These are phyloP conservation scores for Synergus gifuensis DNA, from an alignment of 2,888 invertebrate species.

Conservation along the genomic window DNA sequence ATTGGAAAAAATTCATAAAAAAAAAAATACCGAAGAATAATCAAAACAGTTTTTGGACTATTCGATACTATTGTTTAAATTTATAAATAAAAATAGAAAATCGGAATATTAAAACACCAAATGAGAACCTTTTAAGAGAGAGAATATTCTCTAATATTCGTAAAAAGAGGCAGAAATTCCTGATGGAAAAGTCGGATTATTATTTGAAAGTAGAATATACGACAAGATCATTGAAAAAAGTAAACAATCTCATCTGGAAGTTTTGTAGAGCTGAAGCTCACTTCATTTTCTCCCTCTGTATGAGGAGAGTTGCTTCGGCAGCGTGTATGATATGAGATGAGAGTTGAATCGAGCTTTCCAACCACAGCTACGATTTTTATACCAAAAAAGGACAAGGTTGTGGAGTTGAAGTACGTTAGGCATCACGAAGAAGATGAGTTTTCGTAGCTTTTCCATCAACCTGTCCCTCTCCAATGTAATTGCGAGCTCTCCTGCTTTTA, in stretches of 20 bases:
- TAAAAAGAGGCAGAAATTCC: neutral
- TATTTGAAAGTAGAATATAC: neutral
- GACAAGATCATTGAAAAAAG: conserved; percentile 5
- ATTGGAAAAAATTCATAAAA: neutral
- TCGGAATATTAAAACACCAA: neutral
- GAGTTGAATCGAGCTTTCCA: conserved; percentile 9
- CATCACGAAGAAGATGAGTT: conserved; percentile 21
- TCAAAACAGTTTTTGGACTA: neutral
- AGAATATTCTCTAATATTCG: neutral
- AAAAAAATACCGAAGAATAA: neutral
- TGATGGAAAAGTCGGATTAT: neutral
- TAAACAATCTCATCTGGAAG: conserved; percentile 2
- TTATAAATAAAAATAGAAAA: no score
- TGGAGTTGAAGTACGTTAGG: neutral
- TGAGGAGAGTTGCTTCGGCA: conserved; percentile 14
- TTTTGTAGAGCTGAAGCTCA: conserved; percentile 7
- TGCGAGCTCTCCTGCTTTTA: neutral
- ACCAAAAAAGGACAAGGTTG: conserved; percentile 8
- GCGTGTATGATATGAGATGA: conserved; percentile 11
- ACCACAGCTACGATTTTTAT: conserved; percentile 5
- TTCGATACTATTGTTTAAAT: no score
- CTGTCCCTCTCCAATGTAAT: conserved; percentile 1
- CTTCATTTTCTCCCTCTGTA: neutral
- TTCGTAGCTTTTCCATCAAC: neutral
- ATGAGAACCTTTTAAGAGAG: neutral